Base-by-base conservation (phyloP, 2,888 invertebrate genomes). In the Eupithecia abbreviata region DNA sequence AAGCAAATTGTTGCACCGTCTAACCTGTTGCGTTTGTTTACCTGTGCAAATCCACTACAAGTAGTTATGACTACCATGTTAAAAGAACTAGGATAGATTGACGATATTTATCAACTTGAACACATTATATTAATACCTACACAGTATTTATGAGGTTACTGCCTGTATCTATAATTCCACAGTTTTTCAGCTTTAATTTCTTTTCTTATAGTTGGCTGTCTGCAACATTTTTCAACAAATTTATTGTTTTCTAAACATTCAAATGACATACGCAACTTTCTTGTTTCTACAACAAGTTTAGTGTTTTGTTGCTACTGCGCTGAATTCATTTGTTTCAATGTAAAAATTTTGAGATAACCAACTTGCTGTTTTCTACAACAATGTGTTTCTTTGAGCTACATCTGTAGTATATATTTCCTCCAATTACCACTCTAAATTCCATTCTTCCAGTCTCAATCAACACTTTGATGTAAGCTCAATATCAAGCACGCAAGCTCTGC, bases 21-120 rank as follows among this genome's bases (percentile, higher is more conserved):
- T 55, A 65, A 51, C 45, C 49, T 67, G 72, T 67, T 74, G 71
- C 55, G 73, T 74, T 75, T 75, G 76, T 75, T 73, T 76, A 71
- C 72, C 42, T 73, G 43, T 51, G 55, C 10, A 47, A 74, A 62
- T 66, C 15, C n/a, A 73, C 65, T 73, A 79, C 68, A 74, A 70
- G 70, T 75, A 10, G 9, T 18, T 55, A 4, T 30, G 30, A 13
- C 45, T 41, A 65, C 6, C 41, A 13, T 65, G 12, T 41, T 6
- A 41, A 65, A 30, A 41, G 10, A n/a, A 18, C 4, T 49, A 70
- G 15, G 43, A 55, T 43, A 15, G 67, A 69, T 45, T 18, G 71
- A 72, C 70, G 51, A 71, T 67, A 73, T 30, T 62, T 58, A 58
- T 58, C 18, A 43, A 41, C 67, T 77, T 77, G 71, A 43, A 75